Percentiles rank a stretch among this genome's conserved stretches.
These are phyloP conservation scores for Bombylius major DNA, from an alignment of 2,888 invertebrate species.

Conservation along the genomic window DNA sequence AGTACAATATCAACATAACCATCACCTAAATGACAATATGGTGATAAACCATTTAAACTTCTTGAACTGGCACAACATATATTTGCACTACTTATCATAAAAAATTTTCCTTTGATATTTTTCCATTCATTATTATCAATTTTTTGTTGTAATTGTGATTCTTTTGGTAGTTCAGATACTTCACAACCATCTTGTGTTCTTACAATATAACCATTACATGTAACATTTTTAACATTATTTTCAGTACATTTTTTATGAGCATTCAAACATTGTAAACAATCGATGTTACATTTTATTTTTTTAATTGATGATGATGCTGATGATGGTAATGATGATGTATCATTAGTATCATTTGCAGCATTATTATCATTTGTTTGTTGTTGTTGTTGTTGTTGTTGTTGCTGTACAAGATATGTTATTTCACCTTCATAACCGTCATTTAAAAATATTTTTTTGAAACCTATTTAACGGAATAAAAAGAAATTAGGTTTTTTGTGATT, in stretches of 20 bases:
- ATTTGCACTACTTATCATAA: constrained; percentile 65
- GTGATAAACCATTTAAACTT: constrained; percentile 64
- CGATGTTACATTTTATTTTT: too few relatives aligned
- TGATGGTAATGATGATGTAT: too few relatives aligned
- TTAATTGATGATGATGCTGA: too few relatives aligned
- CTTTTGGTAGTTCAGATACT: neutral
- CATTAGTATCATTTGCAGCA: neutral
- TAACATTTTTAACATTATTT: neutral
- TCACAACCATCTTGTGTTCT: too few relatives aligned
- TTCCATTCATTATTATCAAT: constrained; percentile 35
- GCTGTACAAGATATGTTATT: constrained; percentile 35
- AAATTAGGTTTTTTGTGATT: too few relatives aligned
- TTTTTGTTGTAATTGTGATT: constrained; percentile 6
- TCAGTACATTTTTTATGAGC: neutral
- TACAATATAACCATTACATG: constrained; percentile 3
- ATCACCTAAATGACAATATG: constrained; percentile 65
- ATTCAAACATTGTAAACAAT: too few relatives aligned
- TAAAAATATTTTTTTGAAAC: constrained; percentile 48
- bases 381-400: too few relatives aligned
- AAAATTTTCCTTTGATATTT: constrained; percentile 55
- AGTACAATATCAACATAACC: constrained; percentile 66
- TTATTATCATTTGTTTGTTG: neutral
- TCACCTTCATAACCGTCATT: constrained; percentile 54
- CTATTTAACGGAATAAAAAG: constrained; percentile 24
- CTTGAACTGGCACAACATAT: constrained; percentile 63